Evolutionary conservation across 2,113 vertebrate species (phyloP).

Genomic region (Macaca mulatta): DNA sequence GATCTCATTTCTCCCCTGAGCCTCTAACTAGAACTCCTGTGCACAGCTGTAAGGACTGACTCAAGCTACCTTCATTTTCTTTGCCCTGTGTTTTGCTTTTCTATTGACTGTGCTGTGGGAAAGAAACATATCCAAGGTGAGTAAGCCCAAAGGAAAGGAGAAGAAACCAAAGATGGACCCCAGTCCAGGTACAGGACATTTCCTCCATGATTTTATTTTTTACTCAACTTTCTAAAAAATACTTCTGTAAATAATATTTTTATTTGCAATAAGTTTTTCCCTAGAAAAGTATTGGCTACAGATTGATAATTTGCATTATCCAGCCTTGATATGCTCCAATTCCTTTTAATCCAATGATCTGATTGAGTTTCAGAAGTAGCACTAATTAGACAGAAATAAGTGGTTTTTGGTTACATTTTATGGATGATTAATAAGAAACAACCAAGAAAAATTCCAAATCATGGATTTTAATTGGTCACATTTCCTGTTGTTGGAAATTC

Average conservation of each 20-base stretch:
- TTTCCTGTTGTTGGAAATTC: background rate
- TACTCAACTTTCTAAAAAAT: background rate
- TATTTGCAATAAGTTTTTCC: background rate
- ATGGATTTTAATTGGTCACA: background rate
- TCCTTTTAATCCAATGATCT: background rate
- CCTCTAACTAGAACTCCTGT: background rate
- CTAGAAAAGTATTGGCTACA: background rate
- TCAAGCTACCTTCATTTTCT: fast-evolving
- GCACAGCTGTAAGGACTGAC: fast-evolving
- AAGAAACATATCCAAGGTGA: background rate
- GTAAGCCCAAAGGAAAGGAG: background rate
- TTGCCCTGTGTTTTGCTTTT: background rate
- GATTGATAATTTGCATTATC: background rate
- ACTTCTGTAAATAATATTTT: background rate
- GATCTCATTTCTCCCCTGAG: background rate
- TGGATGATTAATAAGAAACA: background rate
- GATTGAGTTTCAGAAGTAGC: background rate
- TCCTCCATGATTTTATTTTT: background rate
- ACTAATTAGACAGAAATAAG: background rate
- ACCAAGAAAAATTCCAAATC: background rate
- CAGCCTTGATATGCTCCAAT: background rate
- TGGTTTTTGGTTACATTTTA: background rate
- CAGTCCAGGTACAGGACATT: fast-evolving
- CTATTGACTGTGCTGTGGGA: background rate
- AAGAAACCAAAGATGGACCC: too few species aligned